phyloP scores from a whole-genome alignment of 2,113 vertebrate species.

The Diglossa brunneiventris region DNA sequence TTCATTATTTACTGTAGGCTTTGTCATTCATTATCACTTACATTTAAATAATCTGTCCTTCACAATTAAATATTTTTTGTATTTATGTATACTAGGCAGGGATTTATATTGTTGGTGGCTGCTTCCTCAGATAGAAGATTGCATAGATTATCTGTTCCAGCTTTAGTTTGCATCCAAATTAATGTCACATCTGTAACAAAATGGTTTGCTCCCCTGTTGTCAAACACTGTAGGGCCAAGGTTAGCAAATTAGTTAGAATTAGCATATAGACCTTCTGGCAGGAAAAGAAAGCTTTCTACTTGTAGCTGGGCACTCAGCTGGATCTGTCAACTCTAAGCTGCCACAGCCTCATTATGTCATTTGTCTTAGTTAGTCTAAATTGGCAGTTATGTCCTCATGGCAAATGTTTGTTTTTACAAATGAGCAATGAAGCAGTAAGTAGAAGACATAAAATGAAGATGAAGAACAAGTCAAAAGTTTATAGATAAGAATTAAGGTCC shows the following conservation, averaged over 20 bases:
- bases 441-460: constrained; percentile 16
- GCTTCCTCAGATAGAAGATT: constrained; percentile 34
- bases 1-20: neutral
- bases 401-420: constrained; percentile 81
- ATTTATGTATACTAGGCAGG: neutral
- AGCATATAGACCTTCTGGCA: constrained; percentile 81
- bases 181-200: constrained; percentile 74
- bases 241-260: constrained; percentile 80
- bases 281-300: constrained; percentile 66
- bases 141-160: constrained; percentile 40
- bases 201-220: constrained; percentile 69
- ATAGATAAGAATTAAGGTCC: neutral
- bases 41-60: neutral
- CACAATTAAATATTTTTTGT: neutral
- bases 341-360: constrained; percentile 79
- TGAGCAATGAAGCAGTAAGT: constrained; percentile 70
- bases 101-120: neutral
- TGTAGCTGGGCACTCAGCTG: constrained; percentile 66
- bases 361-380: constrained; percentile 84
- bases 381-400: constrained; percentile 79
- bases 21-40: neutral
- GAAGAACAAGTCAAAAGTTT: neutral
- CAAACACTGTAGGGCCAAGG: constrained; percentile 68
- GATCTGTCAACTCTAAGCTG: constrained; percentile 74
- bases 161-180: constrained; percentile 70